Conservation (phyloP, 2,113 vertebrate species). For the Cyrtonyx montezumae region DNA sequence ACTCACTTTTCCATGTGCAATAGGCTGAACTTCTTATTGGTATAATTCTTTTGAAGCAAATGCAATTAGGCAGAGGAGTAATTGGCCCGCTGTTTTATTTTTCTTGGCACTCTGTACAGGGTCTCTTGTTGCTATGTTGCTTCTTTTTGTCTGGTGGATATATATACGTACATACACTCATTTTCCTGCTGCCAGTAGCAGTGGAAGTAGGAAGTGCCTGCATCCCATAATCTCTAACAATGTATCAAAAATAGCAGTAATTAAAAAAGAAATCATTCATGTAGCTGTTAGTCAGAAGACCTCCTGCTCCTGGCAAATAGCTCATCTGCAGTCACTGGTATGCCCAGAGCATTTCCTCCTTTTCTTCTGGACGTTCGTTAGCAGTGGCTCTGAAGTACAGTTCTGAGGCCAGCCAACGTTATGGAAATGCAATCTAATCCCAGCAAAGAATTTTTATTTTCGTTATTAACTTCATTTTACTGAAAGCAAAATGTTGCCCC, state of each 20-base stretch:
- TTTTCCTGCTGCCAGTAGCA: not conserved
- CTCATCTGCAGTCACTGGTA: not conserved
- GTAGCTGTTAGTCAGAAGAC: not conserved
- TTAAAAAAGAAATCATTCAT: not conserved
- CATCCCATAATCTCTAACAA: not conserved
- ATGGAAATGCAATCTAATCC: not conserved
- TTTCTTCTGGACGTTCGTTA: not conserved
- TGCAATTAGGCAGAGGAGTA: not conserved
- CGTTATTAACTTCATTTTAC: not conserved
- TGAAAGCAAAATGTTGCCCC: not conserved
- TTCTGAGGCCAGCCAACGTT: not conserved
- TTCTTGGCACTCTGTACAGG: not conserved
- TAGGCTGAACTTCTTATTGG: not conserved
- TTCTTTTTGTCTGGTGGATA: not conserved
- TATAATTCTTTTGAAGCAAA: not conserved
- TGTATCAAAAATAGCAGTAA: not conserved
- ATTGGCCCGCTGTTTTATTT: not conserved
- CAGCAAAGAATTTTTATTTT: not conserved
- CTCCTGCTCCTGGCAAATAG: not conserved
- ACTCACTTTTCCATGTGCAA: not conserved
- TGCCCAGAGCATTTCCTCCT: not conserved
- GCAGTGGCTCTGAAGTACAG: not conserved
- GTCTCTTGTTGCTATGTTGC: not conserved
- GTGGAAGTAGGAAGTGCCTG: not conserved
- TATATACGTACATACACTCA: not conserved